A percentile compares a stretch with the other conserved stretches of the same genome.
phyloP scores from a whole-genome alignment of 2,797 vertebrate genomes.

The Anisognathus igniventris region DNA sequence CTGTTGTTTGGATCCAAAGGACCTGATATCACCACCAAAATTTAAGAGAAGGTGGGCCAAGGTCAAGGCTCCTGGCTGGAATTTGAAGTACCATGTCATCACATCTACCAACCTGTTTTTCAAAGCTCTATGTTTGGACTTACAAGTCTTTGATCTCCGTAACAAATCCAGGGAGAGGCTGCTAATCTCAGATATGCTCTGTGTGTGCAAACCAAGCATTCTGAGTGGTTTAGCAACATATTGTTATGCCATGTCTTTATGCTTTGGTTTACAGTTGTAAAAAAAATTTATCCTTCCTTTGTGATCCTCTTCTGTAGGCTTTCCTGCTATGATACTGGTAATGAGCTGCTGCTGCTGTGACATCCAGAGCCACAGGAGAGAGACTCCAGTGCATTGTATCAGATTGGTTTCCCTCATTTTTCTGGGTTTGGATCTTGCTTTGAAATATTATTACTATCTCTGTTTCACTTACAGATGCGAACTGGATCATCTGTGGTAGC shows the following conservation, averaged over 20 bases:
- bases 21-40: background rate
- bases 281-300: background rate
- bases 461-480: background rate
- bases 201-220: background rate
- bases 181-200: background rate
- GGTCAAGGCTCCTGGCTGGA: background rate
- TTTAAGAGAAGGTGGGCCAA: background rate
- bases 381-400: background rate
- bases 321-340: background rate
- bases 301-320: background rate
- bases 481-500: background rate
- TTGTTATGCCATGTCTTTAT: background rate
- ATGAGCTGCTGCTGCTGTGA: background rate
- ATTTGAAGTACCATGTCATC: fast-evolving
- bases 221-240: background rate
- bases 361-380: background rate
- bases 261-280: background rate
- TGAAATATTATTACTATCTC: background rate
- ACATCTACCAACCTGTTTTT: background rate
- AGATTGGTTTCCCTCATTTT: background rate
- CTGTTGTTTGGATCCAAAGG: background rate
- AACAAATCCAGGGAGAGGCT: background rate
- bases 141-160: fast-evolving
- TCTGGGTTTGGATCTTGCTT: background rate
- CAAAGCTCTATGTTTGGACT: background rate